phyloP scores from a whole-genome alignment of 2,113 vertebrate genomes.

The Brevimyrus niger region DNA sequence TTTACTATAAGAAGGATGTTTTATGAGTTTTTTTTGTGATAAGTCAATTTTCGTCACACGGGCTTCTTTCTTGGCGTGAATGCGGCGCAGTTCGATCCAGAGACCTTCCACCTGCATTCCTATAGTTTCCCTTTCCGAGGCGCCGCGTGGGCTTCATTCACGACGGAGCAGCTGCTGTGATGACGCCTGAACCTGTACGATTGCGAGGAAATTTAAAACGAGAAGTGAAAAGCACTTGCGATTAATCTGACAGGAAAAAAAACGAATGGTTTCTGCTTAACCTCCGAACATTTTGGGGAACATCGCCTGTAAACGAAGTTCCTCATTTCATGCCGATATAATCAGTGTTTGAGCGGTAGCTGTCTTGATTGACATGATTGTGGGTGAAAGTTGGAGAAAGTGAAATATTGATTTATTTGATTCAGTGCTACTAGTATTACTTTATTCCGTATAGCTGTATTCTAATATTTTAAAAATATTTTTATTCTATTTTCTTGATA shows the following conservation, averaged over 20 bases:
- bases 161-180: not conserved
- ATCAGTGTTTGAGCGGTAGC: constrained; percentile 41
- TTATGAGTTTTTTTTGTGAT: not conserved
- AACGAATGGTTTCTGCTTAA: not conserved
- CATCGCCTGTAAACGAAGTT: not conserved
- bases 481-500: constrained; percentile 34
- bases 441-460: constrained; percentile 28
- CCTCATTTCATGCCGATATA: constrained; percentile 4
- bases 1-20: constrained; percentile 1
- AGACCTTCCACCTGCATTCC: constrained; percentile 22
- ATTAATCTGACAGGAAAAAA: constrained; percentile 2
- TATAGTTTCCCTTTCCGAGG: constrained; percentile 11
- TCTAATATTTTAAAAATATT: constrained; percentile 12
- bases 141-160: not conserved
- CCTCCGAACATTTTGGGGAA: not conserved
- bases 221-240: not conserved
- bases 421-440: constrained; percentile 24
- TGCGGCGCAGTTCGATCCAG: not conserved
- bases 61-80: not conserved
- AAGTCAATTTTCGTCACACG: not conserved
- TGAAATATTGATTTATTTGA: constrained; percentile 44
- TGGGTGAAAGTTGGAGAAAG: not conserved
- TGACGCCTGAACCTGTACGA: not conserved
- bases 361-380: constrained; percentile 40
- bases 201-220: not conserved